These are phyloP conservation scores for Helarctos malayanus DNA, from an alignment of 2,797 vertebrate species.

Conservation along the genomic window DNA sequence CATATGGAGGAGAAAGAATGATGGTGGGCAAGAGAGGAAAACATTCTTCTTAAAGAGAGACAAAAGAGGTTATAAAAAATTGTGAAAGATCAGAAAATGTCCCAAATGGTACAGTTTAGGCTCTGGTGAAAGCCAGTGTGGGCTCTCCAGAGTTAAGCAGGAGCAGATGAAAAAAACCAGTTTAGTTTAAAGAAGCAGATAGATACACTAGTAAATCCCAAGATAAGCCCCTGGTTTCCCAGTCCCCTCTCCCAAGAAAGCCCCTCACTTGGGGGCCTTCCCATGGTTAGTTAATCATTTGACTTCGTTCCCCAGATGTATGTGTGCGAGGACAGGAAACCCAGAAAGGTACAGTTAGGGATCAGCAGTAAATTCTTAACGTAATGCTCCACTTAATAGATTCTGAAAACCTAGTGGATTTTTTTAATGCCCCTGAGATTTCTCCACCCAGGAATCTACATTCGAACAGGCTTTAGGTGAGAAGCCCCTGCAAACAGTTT, in stretches of 20 bases:
- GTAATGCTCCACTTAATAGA: neutral
- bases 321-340: constrained; percentile 62
- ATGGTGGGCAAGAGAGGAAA: neutral
- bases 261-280: constrained; percentile 75
- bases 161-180: neutral
- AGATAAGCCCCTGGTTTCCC: neutral
- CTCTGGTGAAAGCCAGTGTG: neutral
- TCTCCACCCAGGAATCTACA: neutral
- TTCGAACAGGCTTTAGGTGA: neutral
- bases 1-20: neutral
- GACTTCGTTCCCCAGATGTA: constrained; percentile 64
- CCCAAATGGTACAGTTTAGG: neutral
- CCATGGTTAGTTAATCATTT: constrained; percentile 81
- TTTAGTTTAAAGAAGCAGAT: neutral
- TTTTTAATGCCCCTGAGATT: neutral
- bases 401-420: neutral
- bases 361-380: neutral
- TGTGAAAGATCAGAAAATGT: constrained; percentile 36
- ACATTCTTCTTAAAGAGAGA: neutral
- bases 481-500: neutral
- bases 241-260: neutral
- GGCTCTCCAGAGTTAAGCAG: neutral
- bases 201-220: neutral
- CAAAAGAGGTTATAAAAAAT: neutral
- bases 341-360: constrained; percentile 3